These are phyloP conservation scores for Apocrypta bakeri DNA, from an alignment of 1,140 invertebrate genomes.

Conservation along the genomic window DNA sequence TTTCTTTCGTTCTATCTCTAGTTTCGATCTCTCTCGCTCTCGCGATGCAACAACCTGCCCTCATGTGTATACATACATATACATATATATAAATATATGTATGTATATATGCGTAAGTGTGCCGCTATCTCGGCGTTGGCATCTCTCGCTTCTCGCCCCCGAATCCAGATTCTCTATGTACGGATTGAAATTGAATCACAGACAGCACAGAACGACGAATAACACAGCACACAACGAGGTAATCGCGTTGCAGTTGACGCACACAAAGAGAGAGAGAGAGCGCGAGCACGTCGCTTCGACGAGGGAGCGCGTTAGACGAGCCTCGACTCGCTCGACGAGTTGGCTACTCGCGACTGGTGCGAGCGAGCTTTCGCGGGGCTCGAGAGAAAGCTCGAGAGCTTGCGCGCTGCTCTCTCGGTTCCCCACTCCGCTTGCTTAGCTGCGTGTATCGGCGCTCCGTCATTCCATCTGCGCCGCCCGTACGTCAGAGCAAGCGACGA, in stretches of 20 bases:
- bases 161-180: too few species aligned
- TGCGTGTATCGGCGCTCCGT: conserved; percentile 50
- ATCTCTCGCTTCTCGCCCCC: too few species aligned
- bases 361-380: conserved; percentile 59
- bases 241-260: background rate
- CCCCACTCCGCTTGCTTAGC: too few species aligned
- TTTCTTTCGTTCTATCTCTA: too few species aligned
- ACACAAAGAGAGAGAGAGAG: conserved; percentile 1
- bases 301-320: conserved; percentile 10
- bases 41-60: background rate
- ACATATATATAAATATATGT: too few species aligned
- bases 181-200: too few species aligned
- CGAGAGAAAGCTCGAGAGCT: conserved; percentile 57
- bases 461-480: background rate
- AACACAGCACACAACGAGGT: too few species aligned
- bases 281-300: background rate
- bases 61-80: too few species aligned
- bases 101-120: too few species aligned
- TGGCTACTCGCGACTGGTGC: conserved; percentile 68
- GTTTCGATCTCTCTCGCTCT: background rate
- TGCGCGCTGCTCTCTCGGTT: conserved; percentile 58
- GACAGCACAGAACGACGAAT: too few species aligned
- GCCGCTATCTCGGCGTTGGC: too few species aligned
- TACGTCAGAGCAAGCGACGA: too few species aligned
- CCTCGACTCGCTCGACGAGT: conserved; percentile 67